Evolutionary conservation across 2,113 vertebrate genomes (phyloP).

Genomic region (Sylvilagus bachmani): DNA sequence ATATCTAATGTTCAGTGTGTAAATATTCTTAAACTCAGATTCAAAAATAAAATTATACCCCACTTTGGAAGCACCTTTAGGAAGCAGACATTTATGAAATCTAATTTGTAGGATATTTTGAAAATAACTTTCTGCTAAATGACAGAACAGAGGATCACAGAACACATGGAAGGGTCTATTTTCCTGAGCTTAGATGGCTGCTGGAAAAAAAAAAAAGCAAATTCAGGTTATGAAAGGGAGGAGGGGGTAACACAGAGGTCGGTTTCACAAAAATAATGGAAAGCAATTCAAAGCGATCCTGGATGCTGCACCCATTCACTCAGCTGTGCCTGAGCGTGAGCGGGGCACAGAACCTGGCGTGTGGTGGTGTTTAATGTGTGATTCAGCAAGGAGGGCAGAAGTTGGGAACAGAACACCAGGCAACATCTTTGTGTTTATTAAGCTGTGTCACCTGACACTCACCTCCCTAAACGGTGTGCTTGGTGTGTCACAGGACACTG

Average conservation of each 20-base stretch:
- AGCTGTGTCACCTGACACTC: constrained; percentile 81
- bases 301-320: constrained; percentile 63
- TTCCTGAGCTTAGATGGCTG: background rate
- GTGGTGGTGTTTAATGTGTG: constrained; percentile 82
- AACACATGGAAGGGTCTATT: background rate
- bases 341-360: constrained; percentile 50
- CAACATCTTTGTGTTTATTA: constrained; percentile 84
- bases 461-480: constrained; percentile 83
- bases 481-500: constrained; percentile 79
- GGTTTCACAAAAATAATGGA: constrained; percentile 61
- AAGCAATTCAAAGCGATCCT: constrained; percentile 57
- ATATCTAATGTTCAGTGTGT: background rate
- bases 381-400: constrained; percentile 84
- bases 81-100: background rate
- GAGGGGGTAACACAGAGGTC: constrained; percentile 59
- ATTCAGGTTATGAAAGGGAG: constrained; percentile 70
- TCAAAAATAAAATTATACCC: background rate
- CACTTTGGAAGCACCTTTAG: background rate
- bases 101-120: background rate
- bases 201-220: background rate
- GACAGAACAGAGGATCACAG: background rate
- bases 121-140: background rate
- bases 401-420: constrained; percentile 84
- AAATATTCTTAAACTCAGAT: background rate
- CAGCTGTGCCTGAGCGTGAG: constrained; percentile 54